A percentile compares a stretch with the other conserved stretches of the same genome.
phyloP scores from a whole-genome alignment of 1,140 invertebrate species.

The Ooceraea biroi region DNA sequence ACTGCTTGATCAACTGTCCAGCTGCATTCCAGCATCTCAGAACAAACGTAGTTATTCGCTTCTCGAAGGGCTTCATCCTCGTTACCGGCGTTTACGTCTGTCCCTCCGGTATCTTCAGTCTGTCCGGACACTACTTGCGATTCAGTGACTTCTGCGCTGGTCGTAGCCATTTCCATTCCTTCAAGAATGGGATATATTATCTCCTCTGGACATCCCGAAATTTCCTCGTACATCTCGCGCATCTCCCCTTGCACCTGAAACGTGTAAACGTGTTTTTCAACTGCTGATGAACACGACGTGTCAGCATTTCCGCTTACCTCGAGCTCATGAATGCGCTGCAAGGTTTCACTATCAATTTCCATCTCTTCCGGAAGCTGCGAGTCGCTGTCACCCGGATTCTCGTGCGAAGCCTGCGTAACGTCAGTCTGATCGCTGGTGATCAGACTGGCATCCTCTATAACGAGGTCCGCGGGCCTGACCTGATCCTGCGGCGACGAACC shows the following conservation, averaged over 20 bases:
- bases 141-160: conserved; percentile 77
- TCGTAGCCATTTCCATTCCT: conserved; percentile 83
- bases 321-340: conserved; percentile 84
- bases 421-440: conserved; percentile 72
- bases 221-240: conserved; percentile 84
- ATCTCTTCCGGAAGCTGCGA: conserved; percentile 83
- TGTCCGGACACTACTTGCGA: conserved; percentile 68
- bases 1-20: conserved; percentile 84
- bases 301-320: conserved; percentile 74
- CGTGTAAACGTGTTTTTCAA: conserved; percentile 2
- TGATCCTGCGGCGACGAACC: conserved; percentile 71
- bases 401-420: conserved; percentile 63
- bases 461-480: conserved; percentile 67
- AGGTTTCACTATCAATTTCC: conserved; percentile 84
- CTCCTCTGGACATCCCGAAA: conserved; percentile 84
- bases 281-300: not conserved
- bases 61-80: conserved; percentile 85
- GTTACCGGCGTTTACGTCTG: conserved; percentile 78
- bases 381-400: conserved; percentile 76
- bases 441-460: conserved; percentile 74
- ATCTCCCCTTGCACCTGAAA: conserved; percentile 83
- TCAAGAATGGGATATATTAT: conserved; percentile 85
- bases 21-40: conserved; percentile 84
- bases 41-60: conserved; percentile 86
- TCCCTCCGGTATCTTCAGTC: conserved; percentile 75